These are phyloP conservation scores for Penaeus vannamei DNA, from an alignment of 1,140 invertebrate genomes.

Conservation along the genomic window DNA sequence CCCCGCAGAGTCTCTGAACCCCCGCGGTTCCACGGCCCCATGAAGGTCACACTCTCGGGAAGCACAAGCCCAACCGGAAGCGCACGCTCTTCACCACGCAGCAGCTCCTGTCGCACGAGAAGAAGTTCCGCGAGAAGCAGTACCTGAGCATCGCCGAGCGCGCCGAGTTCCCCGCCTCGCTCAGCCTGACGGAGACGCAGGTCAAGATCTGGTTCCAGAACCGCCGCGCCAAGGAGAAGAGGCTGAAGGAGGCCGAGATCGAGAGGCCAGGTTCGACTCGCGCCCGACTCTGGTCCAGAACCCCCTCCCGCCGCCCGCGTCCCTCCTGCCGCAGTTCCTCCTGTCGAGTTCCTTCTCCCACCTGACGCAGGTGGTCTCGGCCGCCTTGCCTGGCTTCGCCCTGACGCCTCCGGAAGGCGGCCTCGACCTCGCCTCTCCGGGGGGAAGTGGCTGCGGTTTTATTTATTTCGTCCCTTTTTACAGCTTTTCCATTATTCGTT, in stretches of 20 bases:
- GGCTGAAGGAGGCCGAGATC: slow-evolving; percentile 49
- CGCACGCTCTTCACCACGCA: slow-evolving; percentile 62
- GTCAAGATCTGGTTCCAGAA: slow-evolving; percentile 63
- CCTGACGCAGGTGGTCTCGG: slow-evolving; percentile 16
- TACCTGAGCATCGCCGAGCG: slow-evolving; percentile 59
- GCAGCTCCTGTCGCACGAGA: slow-evolving; percentile 55
- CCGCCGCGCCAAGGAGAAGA: slow-evolving; percentile 48
- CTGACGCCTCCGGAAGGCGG: slow-evolving; percentile 44
- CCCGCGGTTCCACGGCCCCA: slow-evolving; percentile 49
- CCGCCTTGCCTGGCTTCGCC: slow-evolving; percentile 38
- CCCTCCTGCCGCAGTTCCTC: slow-evolving; percentile 56
- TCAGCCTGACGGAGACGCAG: slow-evolving; percentile 59
- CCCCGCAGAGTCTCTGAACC: slow-evolving; percentile 46
- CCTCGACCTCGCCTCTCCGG: too few relatives aligned
- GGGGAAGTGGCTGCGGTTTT: neutral
- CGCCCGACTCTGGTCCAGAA: slow-evolving; percentile 43
- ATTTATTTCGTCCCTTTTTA: neutral
- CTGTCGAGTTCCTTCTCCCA: slow-evolving; percentile 49
- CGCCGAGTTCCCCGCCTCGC: slow-evolving; percentile 62
- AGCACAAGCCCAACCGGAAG: slow-evolving; percentile 59
- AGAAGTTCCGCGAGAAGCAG: slow-evolving; percentile 63
- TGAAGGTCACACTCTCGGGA: slow-evolving; percentile 51
- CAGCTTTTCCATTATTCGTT: neutral
- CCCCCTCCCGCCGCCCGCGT: slow-evolving; percentile 50
- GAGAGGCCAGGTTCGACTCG: slow-evolving; percentile 54